Conservation (phyloP, 1,140 invertebrate genomes). For the Bombus confusus region DNA sequence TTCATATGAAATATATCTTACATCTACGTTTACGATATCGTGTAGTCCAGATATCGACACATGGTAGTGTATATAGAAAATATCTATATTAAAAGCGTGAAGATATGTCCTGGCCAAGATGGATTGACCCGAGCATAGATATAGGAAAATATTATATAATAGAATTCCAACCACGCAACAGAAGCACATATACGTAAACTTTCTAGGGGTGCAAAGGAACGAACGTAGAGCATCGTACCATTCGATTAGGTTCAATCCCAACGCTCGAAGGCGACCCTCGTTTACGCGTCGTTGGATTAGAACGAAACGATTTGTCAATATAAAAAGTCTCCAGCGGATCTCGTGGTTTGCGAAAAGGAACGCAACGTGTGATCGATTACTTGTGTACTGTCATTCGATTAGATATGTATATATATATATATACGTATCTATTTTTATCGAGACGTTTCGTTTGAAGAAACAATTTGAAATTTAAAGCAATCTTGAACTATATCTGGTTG, state of each 20-base stretch:
- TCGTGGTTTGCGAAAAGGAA: background rate
- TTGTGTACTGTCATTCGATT: background rate
- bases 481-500: no score
- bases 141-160: slow-evolving; percentile 1
- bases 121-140: background rate
- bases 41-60: no score
- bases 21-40: no score
- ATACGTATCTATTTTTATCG: no score
- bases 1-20: background rate
- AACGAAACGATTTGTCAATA: slow-evolving; percentile 28
- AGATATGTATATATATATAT: no score
- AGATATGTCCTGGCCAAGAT: background rate
- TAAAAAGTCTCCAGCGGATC: background rate
- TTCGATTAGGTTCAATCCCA: slow-evolving; percentile 49
- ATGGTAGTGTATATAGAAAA: background rate
- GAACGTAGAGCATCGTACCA: background rate
- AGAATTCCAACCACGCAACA: slow-evolving; percentile 1
- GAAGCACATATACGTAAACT: background rate
- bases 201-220: background rate
- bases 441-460: background rate
- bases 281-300: slow-evolving; percentile 27
- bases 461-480: background rate
- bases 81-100: background rate
- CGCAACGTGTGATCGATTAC: background rate
- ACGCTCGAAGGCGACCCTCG: slow-evolving; percentile 9